Evolutionary conservation across 2,797 vertebrate genomes (phyloP).

Genomic region (Sebastes umbrosus): DNA sequence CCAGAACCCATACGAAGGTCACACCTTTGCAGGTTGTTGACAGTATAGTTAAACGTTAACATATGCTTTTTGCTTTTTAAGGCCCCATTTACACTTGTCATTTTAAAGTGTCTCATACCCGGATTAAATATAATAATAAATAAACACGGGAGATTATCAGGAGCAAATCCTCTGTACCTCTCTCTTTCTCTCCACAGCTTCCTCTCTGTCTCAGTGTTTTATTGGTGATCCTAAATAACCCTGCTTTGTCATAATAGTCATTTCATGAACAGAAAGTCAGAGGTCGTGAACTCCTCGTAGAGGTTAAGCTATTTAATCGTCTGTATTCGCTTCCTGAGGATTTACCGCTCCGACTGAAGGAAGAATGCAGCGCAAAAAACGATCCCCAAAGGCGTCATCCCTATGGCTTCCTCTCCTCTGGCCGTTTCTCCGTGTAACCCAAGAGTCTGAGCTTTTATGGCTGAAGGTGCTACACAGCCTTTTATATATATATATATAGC

Average conservation of each 20-base stretch:
- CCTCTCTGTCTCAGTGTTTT: constrained; percentile 3
- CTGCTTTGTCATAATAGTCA: constrained; percentile 33
- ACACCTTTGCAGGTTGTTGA: neutral
- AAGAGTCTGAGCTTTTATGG: constrained; percentile 53
- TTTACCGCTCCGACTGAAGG: constrained; percentile 33
- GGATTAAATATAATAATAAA: neutral
- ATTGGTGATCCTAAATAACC: constrained; percentile 22
- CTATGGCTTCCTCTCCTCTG: neutral
- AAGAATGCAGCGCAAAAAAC: constrained; percentile 33
- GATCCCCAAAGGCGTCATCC: constrained; percentile 24
- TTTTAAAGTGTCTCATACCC: neutral
- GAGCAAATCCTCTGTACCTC: neutral
- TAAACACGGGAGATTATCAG: neutral
- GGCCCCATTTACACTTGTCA: neutral
- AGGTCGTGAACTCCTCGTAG: constrained; percentile 32
- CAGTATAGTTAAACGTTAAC: neutral
- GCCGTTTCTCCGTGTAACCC: constrained; percentile 31
- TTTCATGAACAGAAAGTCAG: constrained; percentile 30
- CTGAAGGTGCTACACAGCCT: constrained; percentile 9
- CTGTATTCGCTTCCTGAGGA: constrained; percentile 35
- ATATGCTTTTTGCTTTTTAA: neutral
- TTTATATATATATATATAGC: constrained; percentile 7
- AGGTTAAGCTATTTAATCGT: constrained; percentile 59
- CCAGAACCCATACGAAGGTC: neutral
- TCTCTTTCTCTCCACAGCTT: neutral